A percentile compares a stretch with the other conserved stretches of the same genome.
These are phyloP conservation scores for Caenorhabditis wallacei DNA, from an alignment of 2,888 invertebrate genomes.

Conservation along the genomic window DNA sequence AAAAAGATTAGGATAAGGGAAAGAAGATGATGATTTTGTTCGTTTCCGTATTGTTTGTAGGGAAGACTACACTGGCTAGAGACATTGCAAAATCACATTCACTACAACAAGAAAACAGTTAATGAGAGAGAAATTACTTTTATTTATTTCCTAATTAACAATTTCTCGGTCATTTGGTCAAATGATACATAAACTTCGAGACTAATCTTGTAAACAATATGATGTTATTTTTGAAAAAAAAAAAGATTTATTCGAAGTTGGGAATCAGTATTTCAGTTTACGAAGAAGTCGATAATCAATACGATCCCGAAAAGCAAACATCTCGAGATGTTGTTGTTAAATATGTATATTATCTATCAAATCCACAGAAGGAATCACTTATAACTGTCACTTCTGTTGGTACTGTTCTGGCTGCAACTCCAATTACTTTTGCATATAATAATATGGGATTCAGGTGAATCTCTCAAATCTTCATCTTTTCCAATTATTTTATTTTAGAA, in stretches of 20 bases:
- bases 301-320: slow-evolving; percentile 49
- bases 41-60: slow-evolving; percentile 54
- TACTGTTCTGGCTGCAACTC: slow-evolving; percentile 65
- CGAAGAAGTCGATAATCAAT: slow-evolving; percentile 64
- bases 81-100: slow-evolving; percentile 29
- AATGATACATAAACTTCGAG: slow-evolving; percentile 10
- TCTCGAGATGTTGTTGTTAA: slow-evolving; percentile 57
- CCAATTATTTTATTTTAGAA: slow-evolving; percentile 42
- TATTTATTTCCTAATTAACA: not conserved
- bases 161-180: slow-evolving; percentile 11
- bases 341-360: slow-evolving; percentile 69
- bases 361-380: slow-evolving; percentile 67
- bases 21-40: slow-evolving; percentile 14
- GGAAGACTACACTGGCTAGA: slow-evolving; percentile 52
- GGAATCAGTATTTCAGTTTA: slow-evolving; percentile 38
- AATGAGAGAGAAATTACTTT: not conserved
- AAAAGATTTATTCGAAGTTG: not conserved
- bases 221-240: not conserved
- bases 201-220: not conserved
- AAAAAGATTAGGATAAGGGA: not conserved
- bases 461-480: too few species aligned
- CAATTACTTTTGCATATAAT: slow-evolving; percentile 66
- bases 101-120: slow-evolving; percentile 10
- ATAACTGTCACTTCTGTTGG: slow-evolving; percentile 69
- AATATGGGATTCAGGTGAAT: slow-evolving; percentile 67